phyloP scores from a whole-genome alignment of 2,888 invertebrate species.

The Odontocolon sp. region DNA sequence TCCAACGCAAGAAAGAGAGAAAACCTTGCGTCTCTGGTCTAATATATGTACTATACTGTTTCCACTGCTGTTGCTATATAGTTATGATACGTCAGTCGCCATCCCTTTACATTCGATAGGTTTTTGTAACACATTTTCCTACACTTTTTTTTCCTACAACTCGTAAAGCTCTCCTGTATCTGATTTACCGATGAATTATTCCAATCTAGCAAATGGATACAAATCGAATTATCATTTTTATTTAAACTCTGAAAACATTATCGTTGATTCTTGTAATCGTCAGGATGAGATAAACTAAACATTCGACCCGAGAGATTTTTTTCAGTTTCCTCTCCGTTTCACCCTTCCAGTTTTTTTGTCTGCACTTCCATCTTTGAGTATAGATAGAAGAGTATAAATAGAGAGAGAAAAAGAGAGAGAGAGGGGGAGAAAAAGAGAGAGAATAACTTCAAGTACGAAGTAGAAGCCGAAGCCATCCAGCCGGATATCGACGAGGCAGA shows the following conservation, averaged over 20 bases:
- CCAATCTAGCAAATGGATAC: constrained; percentile 51
- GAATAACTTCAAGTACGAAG: constrained; percentile 56
- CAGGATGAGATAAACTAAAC: background rate
- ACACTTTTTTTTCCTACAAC: constrained; percentile 15
- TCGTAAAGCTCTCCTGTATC: background rate
- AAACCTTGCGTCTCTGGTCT: constrained; percentile 40
- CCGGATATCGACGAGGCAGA: constrained; percentile 75
- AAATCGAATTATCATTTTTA: constrained; percentile 42
- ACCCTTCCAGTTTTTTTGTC: background rate
- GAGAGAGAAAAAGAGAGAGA: constrained; percentile 8
- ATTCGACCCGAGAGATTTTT: background rate
- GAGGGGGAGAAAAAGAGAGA: constrained; percentile 27
- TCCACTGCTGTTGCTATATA: constrained; percentile 12
- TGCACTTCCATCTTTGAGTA: constrained; percentile 18
- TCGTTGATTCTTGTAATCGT: too few species aligned
- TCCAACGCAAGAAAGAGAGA: constrained; percentile 64
- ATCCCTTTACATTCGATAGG: constrained; percentile 33
- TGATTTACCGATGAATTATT: constrained; percentile 26
- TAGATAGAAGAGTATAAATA: background rate
- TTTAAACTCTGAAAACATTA: too few species aligned
- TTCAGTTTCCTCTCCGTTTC: background rate
- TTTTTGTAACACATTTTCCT: constrained; percentile 30
- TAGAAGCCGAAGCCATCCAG: constrained; percentile 70
- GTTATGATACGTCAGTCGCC: constrained; percentile 39
- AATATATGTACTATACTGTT: constrained; percentile 29